Conservation (phyloP, 2,888 invertebrate genomes). For the Pammene fasciana region DNA sequence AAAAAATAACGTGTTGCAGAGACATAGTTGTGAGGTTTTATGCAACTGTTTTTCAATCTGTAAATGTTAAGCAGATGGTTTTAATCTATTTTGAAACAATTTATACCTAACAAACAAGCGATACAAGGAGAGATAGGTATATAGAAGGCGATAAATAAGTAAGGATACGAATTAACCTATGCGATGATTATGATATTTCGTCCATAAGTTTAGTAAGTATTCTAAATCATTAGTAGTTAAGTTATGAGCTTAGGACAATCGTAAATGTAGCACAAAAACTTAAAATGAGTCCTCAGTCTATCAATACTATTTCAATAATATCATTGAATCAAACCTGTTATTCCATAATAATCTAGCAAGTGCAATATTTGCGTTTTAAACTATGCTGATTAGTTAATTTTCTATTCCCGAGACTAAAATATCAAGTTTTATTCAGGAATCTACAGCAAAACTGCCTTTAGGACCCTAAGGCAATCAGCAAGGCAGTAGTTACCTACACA, state of each 20-base stretch:
- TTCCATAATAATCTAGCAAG: no score
- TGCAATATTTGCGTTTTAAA: background rate
- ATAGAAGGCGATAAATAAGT: no score
- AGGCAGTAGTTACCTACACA: conserved; percentile 68
- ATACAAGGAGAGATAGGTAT: no score
- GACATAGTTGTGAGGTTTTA: conserved; percentile 56
- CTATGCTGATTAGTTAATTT: background rate
- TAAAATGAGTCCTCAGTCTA: no score
- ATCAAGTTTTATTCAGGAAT: background rate
- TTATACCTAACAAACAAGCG: background rate
- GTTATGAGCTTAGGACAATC: no score
- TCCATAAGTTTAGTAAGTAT: no score
- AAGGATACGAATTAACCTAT: no score
- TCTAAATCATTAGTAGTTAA: no score
- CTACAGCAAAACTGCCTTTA: conserved; percentile 16
- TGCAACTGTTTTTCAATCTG: conserved; percentile 56
- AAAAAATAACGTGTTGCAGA: conserved; percentile 61
- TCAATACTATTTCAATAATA: no score
- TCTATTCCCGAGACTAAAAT: background rate
- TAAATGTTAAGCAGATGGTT: conserved; percentile 66
- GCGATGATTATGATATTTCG: no score
- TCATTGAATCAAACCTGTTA: no score
- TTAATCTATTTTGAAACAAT: conserved; percentile 39
- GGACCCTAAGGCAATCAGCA: conserved; percentile 69
- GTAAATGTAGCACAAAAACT: no score